Base-by-base conservation (phyloP, 2,888 invertebrate genomes). In the Stenolophus ochropezus region DNA sequence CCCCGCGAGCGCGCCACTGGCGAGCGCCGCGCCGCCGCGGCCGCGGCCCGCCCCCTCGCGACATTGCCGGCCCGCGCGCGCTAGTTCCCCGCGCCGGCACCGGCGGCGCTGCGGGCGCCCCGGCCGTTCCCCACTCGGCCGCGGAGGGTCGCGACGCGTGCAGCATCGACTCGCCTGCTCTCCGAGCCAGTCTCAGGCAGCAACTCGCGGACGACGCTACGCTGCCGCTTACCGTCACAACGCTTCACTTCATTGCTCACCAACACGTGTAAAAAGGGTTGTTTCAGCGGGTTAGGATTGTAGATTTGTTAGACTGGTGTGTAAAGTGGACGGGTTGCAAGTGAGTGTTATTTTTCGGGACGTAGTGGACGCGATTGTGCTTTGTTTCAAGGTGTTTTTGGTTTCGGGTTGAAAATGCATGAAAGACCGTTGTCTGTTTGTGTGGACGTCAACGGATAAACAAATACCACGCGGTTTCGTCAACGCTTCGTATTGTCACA, bases 11-110 rank as follows among this genome's bases (percentile, higher is more conserved):
- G n/a, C n/a, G n/a, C n/a, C n/a, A 85, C 84, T 84, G 85, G 80
- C 73, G 47, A 25, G 47, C 73, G 56, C n/a, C 47, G 80, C 80
- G 73, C 73, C 73, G 18, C 42, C 80, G 56, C 73, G 21, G 5
- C 56, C 16, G 20, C 21, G 18, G 18, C 21, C 80, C 80, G 73
- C 80, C 80, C 56, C 49, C 61, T 53, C 8, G 6, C 47, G 61
- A 77, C 61, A 77, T 77, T 61, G 42, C 77, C 21, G 61, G 61
- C 42, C 77, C 77, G 77, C 80, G 27, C 49, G 25, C 20, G 42
- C 49, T 73, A 80, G 71, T 73, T 73, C 33, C 1, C 51, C 71
- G 27, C 47, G 14, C 53, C 4, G 16, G 65, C 65, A 23, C 23
- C 14, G 11, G 80, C 23, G 73, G 73, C 80, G 58, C 58, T 21